Base-by-base conservation (phyloP, 2,888 invertebrate species). In the Drosophila cognata region DNA sequence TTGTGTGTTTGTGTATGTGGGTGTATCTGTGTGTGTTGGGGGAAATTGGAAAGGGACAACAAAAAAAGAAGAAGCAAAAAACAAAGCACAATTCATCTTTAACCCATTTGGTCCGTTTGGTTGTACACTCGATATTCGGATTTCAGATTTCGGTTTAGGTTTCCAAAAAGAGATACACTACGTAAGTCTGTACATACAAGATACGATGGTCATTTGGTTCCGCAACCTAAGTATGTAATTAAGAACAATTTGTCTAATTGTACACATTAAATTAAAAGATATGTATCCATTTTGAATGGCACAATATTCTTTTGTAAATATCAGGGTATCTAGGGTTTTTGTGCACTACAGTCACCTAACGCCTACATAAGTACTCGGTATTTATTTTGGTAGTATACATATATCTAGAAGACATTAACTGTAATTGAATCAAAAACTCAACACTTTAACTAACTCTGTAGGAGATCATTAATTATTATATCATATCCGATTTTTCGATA, bases 201-300 rank as follows among this genome's bases (percentile, higher is more conserved):
- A 55, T 56, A 72, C 61, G 66, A 63, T 70, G 71, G 81, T 84
- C 72, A 83, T 73, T 82, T 87, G 87, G 82, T 89, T 86, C 71
- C 72, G 84, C 84, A 84, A 88, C 84, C 79, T 60, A 85, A 89
- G 69, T 82, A 74, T 77, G 21, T 67, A 59, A 67, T 33, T 57
- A 59, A n/a, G 5, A 56, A 77, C 57, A 77, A 73, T 77, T 66
- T 63, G 21, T 60, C 60, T 69, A 76, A 69, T 35, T 13, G 50
- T 57, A 53, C 41, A 65, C 48, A 76, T 76, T 50, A 64, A 77
- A 78, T 75, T 62, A 72, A 75, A 78, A 67, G 82, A 85, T 85
- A 85, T 85, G 85, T 85, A 63, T 84, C 85, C 85, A 85, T 85
- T 85, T 85, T 59, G 46, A 85, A 89, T 85, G 85, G 88, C 85